Percentiles rank a stretch among this genome's conserved stretches.
These are phyloP conservation scores for Scolanthus callimorphus DNA, from an alignment of 92 coral and sea anemone species.

Conservation along the genomic window DNA sequence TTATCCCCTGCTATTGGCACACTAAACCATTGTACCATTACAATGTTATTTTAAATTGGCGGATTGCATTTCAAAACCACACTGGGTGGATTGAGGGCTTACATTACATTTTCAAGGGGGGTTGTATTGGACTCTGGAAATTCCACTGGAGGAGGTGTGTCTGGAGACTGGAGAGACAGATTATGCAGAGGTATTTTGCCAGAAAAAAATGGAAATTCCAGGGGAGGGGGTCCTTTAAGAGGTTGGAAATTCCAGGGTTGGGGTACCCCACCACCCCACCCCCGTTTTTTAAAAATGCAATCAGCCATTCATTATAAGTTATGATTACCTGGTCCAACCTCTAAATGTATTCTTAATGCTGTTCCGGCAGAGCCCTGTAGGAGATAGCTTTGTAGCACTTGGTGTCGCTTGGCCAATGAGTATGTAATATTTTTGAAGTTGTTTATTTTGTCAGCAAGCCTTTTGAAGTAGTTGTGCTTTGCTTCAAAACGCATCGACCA, in stretches of 20 bases:
- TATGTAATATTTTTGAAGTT: conserved; percentile 58
- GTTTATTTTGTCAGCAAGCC: conserved; percentile 20
- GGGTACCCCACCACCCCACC: no score
- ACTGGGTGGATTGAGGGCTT: no score
- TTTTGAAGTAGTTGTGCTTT: conserved; percentile 59
- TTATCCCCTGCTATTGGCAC: background rate
- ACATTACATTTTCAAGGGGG: no score
- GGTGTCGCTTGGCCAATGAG: conserved; percentile 59
- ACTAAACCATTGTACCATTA: background rate
- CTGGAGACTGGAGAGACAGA: no score
- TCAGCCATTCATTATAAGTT: background rate
- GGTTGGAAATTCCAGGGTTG: no score
- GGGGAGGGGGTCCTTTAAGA: no score
- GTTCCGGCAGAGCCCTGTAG: conserved; percentile 33
- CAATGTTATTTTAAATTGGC: no score
- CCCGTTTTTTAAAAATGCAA: background rate
- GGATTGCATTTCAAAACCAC: no score
- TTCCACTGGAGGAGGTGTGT: no score
- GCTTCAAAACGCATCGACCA: conserved; percentile 71
- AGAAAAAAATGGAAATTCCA: no score
- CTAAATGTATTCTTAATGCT: conserved; percentile 26
- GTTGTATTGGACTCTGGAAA: no score
- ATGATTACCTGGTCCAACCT: conserved; percentile 59
- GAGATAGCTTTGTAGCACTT: conserved; percentile 42
- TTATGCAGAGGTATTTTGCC: no score